Conservation (phyloP, 2,888 invertebrate genomes). For the Julus scandinavius region DNA sequence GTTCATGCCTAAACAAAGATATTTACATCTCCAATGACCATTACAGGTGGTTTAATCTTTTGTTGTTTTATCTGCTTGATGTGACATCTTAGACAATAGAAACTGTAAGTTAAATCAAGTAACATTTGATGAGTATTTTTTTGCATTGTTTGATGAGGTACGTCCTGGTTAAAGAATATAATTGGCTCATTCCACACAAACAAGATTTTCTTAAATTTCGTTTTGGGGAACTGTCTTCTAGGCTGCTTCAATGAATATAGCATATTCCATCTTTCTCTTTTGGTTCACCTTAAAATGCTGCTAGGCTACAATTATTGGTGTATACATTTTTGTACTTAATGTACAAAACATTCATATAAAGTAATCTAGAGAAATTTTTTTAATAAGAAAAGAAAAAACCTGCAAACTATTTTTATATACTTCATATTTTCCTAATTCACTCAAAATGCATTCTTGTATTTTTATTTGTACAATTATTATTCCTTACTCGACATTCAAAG, state of each 20-base stretch:
- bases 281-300: neutral
- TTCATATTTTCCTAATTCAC: constrained; percentile 3
- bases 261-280: neutral
- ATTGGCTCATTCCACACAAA: neutral
- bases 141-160: neutral
- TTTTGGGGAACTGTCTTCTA: neutral
- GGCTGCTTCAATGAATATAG: neutral
- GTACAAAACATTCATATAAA: neutral
- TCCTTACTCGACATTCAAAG: neutral
- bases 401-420: constrained; percentile 23
- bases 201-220: neutral
- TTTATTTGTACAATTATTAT: constrained; percentile 16
- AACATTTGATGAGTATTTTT: neutral
- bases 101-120: neutral
- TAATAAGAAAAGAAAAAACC: neutral
- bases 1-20: too few relatives aligned
- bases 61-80: neutral
- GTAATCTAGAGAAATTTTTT: neutral
- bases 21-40: too few relatives aligned
- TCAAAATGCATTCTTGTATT: constrained; percentile 30
- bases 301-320: neutral
- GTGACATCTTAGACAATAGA: neutral
- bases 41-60: too few relatives aligned
- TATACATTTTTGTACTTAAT: constrained; percentile 24
- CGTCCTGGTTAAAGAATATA: neutral